Conservation (phyloP, 2,113 vertebrate species). For the Dromas ardeola region DNA sequence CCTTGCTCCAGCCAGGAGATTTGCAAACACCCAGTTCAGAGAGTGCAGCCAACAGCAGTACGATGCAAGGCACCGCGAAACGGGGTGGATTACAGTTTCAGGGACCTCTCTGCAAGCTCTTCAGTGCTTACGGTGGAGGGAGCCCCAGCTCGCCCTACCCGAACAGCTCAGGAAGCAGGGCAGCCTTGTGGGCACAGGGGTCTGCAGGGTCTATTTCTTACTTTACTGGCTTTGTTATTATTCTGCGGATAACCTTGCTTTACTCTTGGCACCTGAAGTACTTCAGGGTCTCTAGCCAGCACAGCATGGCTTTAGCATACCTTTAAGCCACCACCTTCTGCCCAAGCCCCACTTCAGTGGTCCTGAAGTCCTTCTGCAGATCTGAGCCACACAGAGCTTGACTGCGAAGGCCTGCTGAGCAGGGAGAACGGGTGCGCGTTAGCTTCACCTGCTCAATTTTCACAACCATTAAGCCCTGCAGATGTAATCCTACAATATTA, state of each 20-base stretch:
- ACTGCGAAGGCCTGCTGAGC: background rate
- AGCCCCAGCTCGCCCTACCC: background rate
- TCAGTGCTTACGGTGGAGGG: background rate
- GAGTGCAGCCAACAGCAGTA: background rate
- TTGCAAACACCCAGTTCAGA: background rate
- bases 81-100: background rate
- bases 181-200: background rate
- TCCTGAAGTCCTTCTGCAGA: background rate
- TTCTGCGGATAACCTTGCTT: background rate
- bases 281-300: background rate
- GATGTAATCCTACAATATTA: background rate
- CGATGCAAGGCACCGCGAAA: accelerated
- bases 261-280: background rate
- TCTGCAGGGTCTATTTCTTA: background rate
- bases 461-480: background rate
- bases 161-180: background rate
- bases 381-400: background rate
- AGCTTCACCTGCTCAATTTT: background rate
- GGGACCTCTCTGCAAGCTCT: background rate
- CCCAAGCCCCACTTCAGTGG: background rate
- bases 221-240: background rate
- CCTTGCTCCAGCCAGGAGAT: background rate
- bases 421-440: background rate
- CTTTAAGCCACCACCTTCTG: background rate
- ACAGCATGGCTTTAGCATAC: background rate